A percentile compares a stretch with the other conserved stretches of the same genome.
These are phyloP conservation scores for Tipula confusa DNA, from an alignment of 2,888 invertebrate genomes.

Conservation along the genomic window DNA sequence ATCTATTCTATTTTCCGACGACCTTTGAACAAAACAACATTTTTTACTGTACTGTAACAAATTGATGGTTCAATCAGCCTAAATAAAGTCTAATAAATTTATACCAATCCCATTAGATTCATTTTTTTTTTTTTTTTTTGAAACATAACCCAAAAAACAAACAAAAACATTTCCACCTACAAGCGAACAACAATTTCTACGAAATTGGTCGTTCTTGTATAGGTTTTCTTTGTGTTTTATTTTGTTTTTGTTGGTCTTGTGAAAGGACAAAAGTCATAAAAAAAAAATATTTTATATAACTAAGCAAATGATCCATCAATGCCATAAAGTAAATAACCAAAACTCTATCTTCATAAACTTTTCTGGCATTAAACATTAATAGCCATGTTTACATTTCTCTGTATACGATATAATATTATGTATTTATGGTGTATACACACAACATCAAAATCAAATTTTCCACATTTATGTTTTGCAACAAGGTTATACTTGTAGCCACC, in stretches of 20 bases:
- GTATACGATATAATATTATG: too few species aligned
- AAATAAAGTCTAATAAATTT: too few species aligned
- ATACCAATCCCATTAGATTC: too few species aligned
- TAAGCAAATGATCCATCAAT: neutral
- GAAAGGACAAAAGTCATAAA: neutral
- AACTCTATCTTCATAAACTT: neutral
- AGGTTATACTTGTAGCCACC: neutral
- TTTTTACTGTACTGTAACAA: too few species aligned
- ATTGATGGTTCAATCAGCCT: too few species aligned
- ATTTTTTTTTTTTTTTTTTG: neutral
- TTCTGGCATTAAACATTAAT: neutral
- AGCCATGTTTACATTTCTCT: neutral
- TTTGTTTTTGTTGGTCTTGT: neutral
- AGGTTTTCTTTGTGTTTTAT: too few species aligned
- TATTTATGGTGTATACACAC: too few species aligned
- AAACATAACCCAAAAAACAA: neutral
- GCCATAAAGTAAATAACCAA: neutral
- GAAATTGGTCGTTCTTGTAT: neutral
- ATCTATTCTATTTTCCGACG: too few species aligned
- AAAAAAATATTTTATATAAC: neutral
- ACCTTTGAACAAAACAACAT: too few species aligned
- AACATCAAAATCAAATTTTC: neutral
- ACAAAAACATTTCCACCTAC: neutral
- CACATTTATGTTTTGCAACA: neutral
- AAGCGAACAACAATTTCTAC: neutral